These are phyloP conservation scores for Gryllus longicercus DNA, from an alignment of 2,888 invertebrate species.

Conservation along the genomic window DNA sequence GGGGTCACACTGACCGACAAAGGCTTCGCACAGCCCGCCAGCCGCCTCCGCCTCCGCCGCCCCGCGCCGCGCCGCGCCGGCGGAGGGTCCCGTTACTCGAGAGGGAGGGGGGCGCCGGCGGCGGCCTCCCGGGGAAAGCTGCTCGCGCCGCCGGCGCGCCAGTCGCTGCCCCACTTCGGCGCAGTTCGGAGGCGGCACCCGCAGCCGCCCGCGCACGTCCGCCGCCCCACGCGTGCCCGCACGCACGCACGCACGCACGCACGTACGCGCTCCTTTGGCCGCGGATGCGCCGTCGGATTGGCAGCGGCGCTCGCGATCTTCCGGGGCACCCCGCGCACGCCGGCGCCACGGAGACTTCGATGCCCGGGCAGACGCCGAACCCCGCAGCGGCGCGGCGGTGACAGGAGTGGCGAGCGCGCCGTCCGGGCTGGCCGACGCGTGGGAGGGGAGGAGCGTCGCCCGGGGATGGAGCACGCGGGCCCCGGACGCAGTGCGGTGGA, in stretches of 20 bases:
- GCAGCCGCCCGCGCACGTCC: background rate
- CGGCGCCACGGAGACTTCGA: background rate
- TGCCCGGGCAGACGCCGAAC: background rate
- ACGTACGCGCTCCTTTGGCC: too few species aligned
- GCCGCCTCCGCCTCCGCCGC: background rate
- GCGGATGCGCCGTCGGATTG: too few species aligned
- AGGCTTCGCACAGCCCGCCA: background rate
- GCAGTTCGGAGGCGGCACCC: background rate
- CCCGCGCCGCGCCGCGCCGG: background rate
- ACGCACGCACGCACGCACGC: too few species aligned
- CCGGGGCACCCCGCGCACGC: background rate
- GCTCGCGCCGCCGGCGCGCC: background rate
- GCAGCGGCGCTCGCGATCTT: too few species aligned
- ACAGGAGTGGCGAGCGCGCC: background rate
- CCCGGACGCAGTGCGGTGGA: too few species aligned
- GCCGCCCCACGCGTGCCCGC: background rate
- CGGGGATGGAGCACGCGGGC: too few species aligned
- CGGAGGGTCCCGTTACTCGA: slow-evolving; percentile 17
- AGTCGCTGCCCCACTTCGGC: slow-evolving; percentile 17
- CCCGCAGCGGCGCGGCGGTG: background rate
- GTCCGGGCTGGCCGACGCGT: too few species aligned
- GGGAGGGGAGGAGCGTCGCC: too few species aligned
- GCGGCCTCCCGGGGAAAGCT: slow-evolving; percentile 3
- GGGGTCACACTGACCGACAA: slow-evolving; percentile 17
- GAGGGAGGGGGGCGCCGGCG: background rate